Conservation (phyloP, 2,888 invertebrate species). For the Metallyticus violacea region DNA sequence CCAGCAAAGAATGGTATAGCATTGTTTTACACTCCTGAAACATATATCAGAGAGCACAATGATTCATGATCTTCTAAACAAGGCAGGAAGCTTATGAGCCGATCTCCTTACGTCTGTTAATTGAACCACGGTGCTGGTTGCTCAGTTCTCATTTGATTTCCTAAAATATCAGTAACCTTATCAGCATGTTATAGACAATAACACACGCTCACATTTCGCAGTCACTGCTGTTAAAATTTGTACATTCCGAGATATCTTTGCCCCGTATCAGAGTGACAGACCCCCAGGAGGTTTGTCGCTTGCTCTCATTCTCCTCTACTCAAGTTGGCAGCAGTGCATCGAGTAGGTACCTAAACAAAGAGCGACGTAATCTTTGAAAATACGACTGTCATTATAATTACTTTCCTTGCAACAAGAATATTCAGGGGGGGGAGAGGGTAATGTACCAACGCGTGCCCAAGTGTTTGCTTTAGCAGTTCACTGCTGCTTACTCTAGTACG, state of each 20-base stretch:
- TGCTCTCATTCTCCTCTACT: neutral
- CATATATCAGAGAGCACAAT: too few species aligned
- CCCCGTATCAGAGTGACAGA: neutral
- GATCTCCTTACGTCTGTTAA: too few species aligned
- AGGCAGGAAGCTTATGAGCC: too few species aligned
- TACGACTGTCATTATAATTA: neutral
- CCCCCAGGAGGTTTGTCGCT: neutral
- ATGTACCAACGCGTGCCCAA: neutral
- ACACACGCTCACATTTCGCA: neutral
- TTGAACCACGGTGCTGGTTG: too few species aligned
- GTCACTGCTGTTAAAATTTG: neutral
- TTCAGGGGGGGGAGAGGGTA: too few species aligned
- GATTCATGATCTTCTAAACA: too few species aligned
- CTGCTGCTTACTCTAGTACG: neutral
- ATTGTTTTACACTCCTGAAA: too few species aligned
- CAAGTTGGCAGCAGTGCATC: neutral
- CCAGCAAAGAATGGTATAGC: too few species aligned
- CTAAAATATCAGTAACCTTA: too few species aligned
- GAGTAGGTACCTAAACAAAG: neutral
- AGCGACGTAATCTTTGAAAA: neutral
- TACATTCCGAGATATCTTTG: neutral
- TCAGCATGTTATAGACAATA: neutral
- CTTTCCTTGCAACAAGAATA: neutral
- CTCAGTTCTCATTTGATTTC: too few species aligned
- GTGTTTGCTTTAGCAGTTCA: neutral